Evolutionary conservation across 2,113 vertebrate genomes (phyloP).

Genomic region (Collichthys lucidus): DNA sequence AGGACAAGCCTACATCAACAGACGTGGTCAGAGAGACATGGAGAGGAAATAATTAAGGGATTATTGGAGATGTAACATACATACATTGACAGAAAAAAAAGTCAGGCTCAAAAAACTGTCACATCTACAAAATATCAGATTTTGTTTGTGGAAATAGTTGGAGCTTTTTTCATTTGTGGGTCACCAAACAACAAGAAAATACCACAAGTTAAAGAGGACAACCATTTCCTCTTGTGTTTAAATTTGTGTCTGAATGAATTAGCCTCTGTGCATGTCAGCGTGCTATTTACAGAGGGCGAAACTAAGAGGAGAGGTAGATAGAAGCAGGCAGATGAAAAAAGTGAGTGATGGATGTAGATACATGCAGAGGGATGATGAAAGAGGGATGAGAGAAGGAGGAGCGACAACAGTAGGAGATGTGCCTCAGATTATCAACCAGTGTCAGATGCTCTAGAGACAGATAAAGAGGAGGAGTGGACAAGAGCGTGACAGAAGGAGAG

Average conservation of each 20-base stretch:
- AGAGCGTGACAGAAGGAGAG: constrained; percentile 41
- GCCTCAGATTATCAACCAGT: constrained; percentile 75
- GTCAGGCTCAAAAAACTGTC: constrained; percentile 32
- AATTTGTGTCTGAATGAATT: neutral
- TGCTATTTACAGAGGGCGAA: neutral
- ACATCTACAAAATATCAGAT: constrained; percentile 10
- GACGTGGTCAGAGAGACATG: constrained; percentile 54
- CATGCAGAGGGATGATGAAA: constrained; percentile 53
- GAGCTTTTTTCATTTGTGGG: no score
- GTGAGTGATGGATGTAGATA: constrained; percentile 47
- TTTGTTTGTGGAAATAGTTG: no score
- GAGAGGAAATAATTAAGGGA: constrained; percentile 62
- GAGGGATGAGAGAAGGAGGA: constrained; percentile 74
- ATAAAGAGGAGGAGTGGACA: constrained; percentile 64
- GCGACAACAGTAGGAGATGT: constrained; percentile 61
- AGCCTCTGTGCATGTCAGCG: neutral
- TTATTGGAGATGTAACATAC: constrained; percentile 61
- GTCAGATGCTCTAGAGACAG: constrained; percentile 66
- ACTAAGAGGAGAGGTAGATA: neutral
- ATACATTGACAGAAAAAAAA: constrained; percentile 48
- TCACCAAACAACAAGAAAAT: no score
- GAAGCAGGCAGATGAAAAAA: constrained; percentile 9
- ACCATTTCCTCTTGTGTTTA: neutral
- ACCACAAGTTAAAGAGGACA: neutral
- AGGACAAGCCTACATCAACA: constrained; percentile 65